Evolutionary conservation across 2,797 vertebrate species (phyloP), one percentile per base, ranked within the genome.

Genomic region (Hydrophis major): DNA sequence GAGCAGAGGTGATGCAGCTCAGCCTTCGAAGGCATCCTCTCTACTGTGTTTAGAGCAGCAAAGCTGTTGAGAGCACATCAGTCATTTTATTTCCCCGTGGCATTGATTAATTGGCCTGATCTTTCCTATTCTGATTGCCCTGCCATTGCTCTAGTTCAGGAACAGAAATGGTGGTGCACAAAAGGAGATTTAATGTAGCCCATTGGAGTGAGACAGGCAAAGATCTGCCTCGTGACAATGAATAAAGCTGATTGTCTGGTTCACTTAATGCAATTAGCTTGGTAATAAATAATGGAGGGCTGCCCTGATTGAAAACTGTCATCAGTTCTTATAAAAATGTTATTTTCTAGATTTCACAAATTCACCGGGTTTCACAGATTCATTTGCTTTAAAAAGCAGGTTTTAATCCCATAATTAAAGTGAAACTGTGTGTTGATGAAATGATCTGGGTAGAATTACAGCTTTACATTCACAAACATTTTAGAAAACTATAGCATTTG

Each of bases 31-130:
- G 10, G 92, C 91, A 89, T 96, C 93, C 96, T 97, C 90, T 95
- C 92, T 95, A 92, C 95, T 95, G 94, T 92, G 5, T 14, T 55
- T 55, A 90, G 95, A 93, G 95, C 96, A 94, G 93, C 92, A 18
- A 89, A 88, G 32, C 53, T 32, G 87, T 92, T 94, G 94, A 91
- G 91, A 94, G 95, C 94, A 59, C 97, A 97, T 98, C 96, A 93
- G 94, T 98, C 97, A 97, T 96, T 94, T 97, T 95, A 87, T 97
- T 94, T 97, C 97, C 97, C 0, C 83, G 0, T 97, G 98, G 98
- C 98, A 97, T 94, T 98, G 98, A 98, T 98, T 97, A 98, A 98
- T 98, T 97, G 96, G 95, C 94, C 88, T 55, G 95, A 96, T 95
- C 95, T 95, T 95, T 91, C 56, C 55, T 89, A 92, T 96, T 95